Evolutionary conservation across 2,113 vertebrate genomes (phyloP).

Genomic region (Carlito syrichta): DNA sequence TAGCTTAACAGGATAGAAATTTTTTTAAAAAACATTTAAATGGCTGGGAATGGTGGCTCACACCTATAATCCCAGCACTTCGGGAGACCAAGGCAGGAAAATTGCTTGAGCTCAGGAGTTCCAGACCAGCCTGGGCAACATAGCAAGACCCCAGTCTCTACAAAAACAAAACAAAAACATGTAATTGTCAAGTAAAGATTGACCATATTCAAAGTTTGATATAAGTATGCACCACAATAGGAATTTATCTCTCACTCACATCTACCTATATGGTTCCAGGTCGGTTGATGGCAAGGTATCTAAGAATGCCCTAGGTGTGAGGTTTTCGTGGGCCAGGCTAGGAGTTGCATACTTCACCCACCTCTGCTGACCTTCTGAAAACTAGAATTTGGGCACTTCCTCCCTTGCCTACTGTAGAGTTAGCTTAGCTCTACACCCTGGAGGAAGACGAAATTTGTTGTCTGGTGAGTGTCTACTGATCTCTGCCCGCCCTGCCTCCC

Average conservation of each 20-base stretch:
- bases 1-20: not conserved
- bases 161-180: not conserved
- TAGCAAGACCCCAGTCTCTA: too few species aligned
- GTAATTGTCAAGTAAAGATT: not conserved
- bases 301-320: not conserved
- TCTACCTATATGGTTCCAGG: not conserved
- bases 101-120: too few species aligned
- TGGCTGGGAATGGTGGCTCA: too few species aligned
- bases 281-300: not conserved
- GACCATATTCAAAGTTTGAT: not conserved
- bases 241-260: not conserved
- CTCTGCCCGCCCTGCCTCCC: not conserved
- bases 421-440: not conserved
- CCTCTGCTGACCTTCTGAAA: not conserved
- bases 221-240: not conserved
- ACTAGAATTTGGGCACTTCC: not conserved
- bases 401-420: not conserved
- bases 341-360: accelerated
- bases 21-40: too few species aligned
- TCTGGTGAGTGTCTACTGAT: not conserved
- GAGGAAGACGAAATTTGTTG: not conserved
- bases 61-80: too few species aligned
- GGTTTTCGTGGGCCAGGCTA: not conserved
- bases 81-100: too few species aligned
- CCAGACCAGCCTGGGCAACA: too few species aligned